Percentiles rank a stretch among this genome's conserved stretches.
These are phyloP conservation scores for Gila orcuttii DNA, from an alignment of 2,113 vertebrate genomes.

Conservation along the genomic window DNA sequence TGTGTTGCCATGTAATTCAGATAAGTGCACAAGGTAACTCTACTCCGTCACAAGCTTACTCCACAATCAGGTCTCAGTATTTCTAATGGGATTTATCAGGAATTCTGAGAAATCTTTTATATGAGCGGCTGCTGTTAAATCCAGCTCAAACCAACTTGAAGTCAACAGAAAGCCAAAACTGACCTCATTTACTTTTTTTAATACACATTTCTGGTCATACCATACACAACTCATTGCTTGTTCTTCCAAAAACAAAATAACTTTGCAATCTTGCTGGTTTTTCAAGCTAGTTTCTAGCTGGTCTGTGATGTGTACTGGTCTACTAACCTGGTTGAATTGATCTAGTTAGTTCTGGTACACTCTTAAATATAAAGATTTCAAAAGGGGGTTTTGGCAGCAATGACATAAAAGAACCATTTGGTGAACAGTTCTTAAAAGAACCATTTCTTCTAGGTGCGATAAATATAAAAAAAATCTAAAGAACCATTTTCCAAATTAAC, in stretches of 20 bases:
- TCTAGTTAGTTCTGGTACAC: no score
- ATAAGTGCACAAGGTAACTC: not conserved
- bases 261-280: no score
- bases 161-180: not conserved
- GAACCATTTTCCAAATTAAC: not conserved
- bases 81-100: not conserved
- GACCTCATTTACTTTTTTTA: not conserved
- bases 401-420: no score
- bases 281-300: no score
- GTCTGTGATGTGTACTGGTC: no score
- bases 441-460: no score
- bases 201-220: not conserved
- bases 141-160: not conserved
- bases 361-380: no score
- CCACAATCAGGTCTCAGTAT: not conserved
- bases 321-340: no score
- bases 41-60: not conserved
- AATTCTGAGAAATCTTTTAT: not conserved
- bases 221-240: no score
- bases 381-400: no score
- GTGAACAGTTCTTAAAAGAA: no score
- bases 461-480: no score
- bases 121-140: not conserved
- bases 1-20: conserved; percentile 9
- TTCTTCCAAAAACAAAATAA: not conserved